A percentile compares a stretch with the other conserved stretches of the same genome.
Conservation (phyloP, 2,888 invertebrate species). For the Aphodius sticticus region DNA sequence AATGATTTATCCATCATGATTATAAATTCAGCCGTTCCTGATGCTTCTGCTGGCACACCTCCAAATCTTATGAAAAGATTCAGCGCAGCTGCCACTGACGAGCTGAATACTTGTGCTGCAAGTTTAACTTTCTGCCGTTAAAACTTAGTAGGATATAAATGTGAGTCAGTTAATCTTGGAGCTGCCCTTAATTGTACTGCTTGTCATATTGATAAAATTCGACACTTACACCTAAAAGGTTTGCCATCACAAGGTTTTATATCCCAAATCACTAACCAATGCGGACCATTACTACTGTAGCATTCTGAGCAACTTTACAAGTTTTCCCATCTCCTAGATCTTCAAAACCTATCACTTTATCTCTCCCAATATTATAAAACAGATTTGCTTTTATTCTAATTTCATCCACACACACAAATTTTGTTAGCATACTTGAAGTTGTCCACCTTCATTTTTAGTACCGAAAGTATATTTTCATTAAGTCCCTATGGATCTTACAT, state of each 20-base stretch:
- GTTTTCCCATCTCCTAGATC: constrained; percentile 30
- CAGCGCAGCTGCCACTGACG: constrained; percentile 33
- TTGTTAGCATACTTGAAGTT: constrained; percentile 18
- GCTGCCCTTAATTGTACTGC: constrained; percentile 27
- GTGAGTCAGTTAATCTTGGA: constrained; percentile 36
- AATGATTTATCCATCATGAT: constrained; percentile 18
- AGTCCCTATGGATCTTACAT: constrained; percentile 26
- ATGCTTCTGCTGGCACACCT: background rate
- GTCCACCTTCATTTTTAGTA: constrained; percentile 29
- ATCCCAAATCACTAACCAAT: constrained; percentile 34
- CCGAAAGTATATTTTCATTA: constrained; percentile 33
- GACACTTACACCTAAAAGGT: constrained; percentile 17
- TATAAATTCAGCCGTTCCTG: constrained; percentile 13
- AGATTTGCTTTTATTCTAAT: constrained; percentile 32
- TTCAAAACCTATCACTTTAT: constrained; percentile 33
- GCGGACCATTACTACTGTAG: constrained; percentile 29
- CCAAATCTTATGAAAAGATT: no score
- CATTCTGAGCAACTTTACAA: constrained; percentile 28
- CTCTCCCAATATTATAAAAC: constrained; percentile 32
- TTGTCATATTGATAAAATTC: constrained; percentile 36
- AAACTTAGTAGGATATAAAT: constrained; percentile 38
- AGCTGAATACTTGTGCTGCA: constrained; percentile 40
- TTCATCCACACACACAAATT: constrained; percentile 29
- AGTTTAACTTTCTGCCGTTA: constrained; percentile 44
- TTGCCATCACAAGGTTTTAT: constrained; percentile 31